Conservation (phyloP, 1,140 invertebrate genomes). For the Anagrus nilaparvatae region DNA sequence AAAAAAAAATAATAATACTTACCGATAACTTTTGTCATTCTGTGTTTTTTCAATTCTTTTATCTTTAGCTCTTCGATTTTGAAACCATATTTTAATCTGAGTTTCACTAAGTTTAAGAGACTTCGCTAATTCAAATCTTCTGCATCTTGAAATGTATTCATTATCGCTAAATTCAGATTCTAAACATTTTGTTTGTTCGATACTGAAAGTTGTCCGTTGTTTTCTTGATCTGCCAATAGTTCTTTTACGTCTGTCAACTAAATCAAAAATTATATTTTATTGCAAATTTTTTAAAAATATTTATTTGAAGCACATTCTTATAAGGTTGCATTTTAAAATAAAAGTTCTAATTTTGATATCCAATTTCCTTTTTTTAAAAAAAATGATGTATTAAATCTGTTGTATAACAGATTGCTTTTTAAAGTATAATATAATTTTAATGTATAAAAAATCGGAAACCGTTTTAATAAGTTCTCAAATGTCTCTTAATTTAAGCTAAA, state of each 20-base stretch:
- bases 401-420: background rate
- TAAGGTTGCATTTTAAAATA: background rate
- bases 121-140: constrained; percentile 79
- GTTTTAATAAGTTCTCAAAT: too few relatives aligned
- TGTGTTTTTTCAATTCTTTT: constrained; percentile 94
- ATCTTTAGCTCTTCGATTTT: constrained; percentile 90
- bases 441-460: background rate
- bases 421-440: background rate
- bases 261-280: constrained; percentile 22
- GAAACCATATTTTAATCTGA: constrained; percentile 96
- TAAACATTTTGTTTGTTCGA: constrained; percentile 80
- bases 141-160: constrained; percentile 81
- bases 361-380: background rate
- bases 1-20: too few relatives aligned
- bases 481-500: too few relatives aligned
- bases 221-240: constrained; percentile 76
- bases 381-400: background rate
- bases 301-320: too few relatives aligned
- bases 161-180: constrained; percentile 84
- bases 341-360: background rate
- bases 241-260: constrained; percentile 74
- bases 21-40: constrained; percentile 89
- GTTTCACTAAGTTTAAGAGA: constrained; percentile 77
- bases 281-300: too few relatives aligned
- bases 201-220: constrained; percentile 89